Evolutionary conservation across 2,113 vertebrate genomes (phyloP), one percentile per base, ranked within the genome.

Genomic region (Apistogramma diplotaenia): DNA sequence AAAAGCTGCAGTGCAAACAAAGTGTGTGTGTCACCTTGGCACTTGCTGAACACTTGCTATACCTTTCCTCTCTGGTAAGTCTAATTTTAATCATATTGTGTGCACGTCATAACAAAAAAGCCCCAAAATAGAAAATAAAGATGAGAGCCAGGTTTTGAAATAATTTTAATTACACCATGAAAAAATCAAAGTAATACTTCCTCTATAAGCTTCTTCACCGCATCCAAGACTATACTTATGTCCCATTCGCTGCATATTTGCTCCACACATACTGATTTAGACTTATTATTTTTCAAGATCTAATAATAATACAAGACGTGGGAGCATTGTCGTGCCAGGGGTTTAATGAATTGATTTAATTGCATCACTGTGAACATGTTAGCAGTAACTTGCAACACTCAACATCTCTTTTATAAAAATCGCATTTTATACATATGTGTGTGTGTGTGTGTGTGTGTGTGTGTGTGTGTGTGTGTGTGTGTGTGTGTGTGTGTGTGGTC

Each of bases 401-500:
- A 75, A 60, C 67, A 51, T 61, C 74, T 79, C 78, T 75, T 84
- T 61, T 62, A 53, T 35, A 80, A n/a, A n/a, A n/a, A n/a, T n/a
- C n/a, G n/a, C n/a, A n/a, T n/a, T n/a, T n/a, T n/a, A n/a, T n/a
- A n/a, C n/a, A n/a, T n/a, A n/a, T n/a, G n/a, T n/a, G n/a, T n/a
- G n/a, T n/a, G n/a, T n/a, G n/a, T n/a, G n/a, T n/a, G n/a, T n/a
- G n/a, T n/a, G n/a, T n/a, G n/a, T n/a, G n/a, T n/a, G n/a, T n/a
- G n/a, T n/a, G n/a, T 86, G 89, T 87, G 90, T 92, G 90, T n/a
- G n/a, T n/a, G 33, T 35, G 35, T 35, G 8, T 35, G 8, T 35
- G 2, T 35, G 35, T 40, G 29, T 76, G 80, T 46, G 79, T 81
- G 75, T 87, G 87, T 87, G 91, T 92, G 91, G 87, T 89, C 90